Percentiles rank a stretch among this genome's conserved stretches.
These are phyloP conservation scores for Hippocampus zosterae DNA, from an alignment of 2,113 vertebrate species.

Conservation along the genomic window DNA sequence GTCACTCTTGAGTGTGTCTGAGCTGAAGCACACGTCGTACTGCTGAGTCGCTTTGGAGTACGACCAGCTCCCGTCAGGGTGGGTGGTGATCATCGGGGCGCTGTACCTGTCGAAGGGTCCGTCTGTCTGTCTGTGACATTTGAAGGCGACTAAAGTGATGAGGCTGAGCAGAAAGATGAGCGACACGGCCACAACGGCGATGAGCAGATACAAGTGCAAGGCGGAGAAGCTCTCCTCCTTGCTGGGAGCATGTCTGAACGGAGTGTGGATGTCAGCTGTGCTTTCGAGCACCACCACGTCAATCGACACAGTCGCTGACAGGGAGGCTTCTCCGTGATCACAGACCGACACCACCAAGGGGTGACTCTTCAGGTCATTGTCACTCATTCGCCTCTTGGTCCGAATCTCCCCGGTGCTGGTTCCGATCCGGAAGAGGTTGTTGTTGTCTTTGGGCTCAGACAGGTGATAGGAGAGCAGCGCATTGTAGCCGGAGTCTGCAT, in stretches of 20 bases:
- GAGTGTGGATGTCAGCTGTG: conserved; percentile 51
- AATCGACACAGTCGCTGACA: conserved; percentile 65
- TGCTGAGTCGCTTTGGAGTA: conserved; percentile 68
- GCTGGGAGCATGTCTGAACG: conserved; percentile 44
- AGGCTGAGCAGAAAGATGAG: conserved; percentile 64
- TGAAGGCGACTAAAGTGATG: conserved; percentile 59
- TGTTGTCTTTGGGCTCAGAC: conserved; percentile 57
- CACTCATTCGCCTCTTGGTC: conserved; percentile 65
- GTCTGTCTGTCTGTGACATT: conserved; percentile 55
- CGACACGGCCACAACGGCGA: conserved; percentile 61
- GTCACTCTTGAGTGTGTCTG: conserved; percentile 62
- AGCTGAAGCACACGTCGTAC: conserved; percentile 66
- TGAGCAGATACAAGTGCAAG: conserved; percentile 62
- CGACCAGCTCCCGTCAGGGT: conserved; percentile 69
- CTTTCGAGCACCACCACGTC: conserved; percentile 64
- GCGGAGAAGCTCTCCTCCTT: conserved; percentile 61
- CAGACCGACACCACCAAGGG: conserved; percentile 59
- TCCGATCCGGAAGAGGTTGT: conserved; percentile 59
- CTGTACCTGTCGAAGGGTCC: conserved; percentile 55
- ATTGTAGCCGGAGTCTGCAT: conserved; percentile 57
- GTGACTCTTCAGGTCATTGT: conserved; percentile 63
- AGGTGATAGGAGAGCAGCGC: conserved; percentile 63
- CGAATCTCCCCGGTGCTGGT: conserved; percentile 64
- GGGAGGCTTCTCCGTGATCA: conserved; percentile 65
- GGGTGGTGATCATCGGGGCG: conserved; percentile 62